Base-by-base conservation (phyloP, 2,113 vertebrate genomes). In the Aptenodytes patagonicus region DNA sequence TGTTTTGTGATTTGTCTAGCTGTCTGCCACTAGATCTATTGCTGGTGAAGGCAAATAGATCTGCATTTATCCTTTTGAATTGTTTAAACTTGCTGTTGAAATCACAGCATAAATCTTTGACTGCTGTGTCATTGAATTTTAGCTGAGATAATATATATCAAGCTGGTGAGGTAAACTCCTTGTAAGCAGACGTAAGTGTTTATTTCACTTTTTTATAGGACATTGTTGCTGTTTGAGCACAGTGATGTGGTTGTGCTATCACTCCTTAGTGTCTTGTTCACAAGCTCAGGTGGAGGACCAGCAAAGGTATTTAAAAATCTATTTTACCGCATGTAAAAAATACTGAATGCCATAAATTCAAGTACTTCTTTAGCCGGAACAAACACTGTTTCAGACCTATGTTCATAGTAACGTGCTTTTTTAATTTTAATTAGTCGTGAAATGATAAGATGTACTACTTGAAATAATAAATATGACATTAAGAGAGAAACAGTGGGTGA, bases 201-300 rank as follows among this genome's bases (percentile, higher is more conserved):
- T 73, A 40, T 96, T 89, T 96, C 90, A 24, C 65, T 96, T 96
- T 79, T 83, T 91, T 94, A 4, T 97, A 99, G 99, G 98, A 99
- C 99, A 0, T 86, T 99, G 96, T 96, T 99, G 96, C 98, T 99
- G 14, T 99, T 99, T 95, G 99, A 99, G 91, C 99, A 99, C 97
- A 99, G 98, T 92, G 99, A 99, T 77, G 98, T 99, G 89, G 99
- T 99, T 93, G 98, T 99, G 60, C 94, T 99, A 22, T 99, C 99
- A n/a, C 98, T 99, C 49, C 99, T 99, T 47, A 98, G 98, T 26
- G 99, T 99, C 93, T 97, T 99, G n/a, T 99, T 99, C 97, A 99
- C 99, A 54, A 98, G 98, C 92, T 99, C 99, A 66, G 99, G 99
- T 87, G 99, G 99, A 68, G 99, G 99, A 89, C 99, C 99, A 57